Percentiles rank a stretch among this genome's conserved stretches.
phyloP scores from a whole-genome alignment of 2,797 vertebrate species.

The Manis pentadactyla region DNA sequence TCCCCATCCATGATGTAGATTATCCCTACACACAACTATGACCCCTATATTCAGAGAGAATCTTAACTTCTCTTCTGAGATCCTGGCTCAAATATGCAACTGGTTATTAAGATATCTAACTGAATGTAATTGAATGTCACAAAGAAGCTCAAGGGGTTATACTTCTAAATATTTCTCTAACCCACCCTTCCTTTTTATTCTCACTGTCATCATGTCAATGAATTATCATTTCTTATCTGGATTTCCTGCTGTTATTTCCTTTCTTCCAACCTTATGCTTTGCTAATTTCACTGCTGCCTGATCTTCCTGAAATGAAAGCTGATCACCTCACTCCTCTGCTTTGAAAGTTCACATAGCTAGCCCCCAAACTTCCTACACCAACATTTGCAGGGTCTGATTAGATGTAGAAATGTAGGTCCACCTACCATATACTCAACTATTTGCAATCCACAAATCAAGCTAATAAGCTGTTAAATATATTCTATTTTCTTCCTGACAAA shows the following conservation, averaged over 20 bases:
- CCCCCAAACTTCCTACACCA: neutral
- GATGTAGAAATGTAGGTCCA: neutral
- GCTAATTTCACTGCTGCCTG: neutral
- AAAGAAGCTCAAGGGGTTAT: neutral
- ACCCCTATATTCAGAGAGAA: neutral
- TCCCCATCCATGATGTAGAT: neutral
- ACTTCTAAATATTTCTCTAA: neutral
- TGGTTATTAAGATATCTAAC: neutral
- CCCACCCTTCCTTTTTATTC: neutral
- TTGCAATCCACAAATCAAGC: neutral
- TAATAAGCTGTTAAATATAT: neutral
- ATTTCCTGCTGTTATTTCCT: neutral
- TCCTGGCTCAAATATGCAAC: neutral
- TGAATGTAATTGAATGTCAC: neutral
- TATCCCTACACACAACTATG: neutral
- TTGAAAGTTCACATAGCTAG: neutral
- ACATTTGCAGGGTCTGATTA: neutral
- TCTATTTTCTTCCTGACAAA: slow-evolving; percentile 8
- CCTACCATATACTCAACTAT: neutral
- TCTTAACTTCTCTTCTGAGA: neutral
- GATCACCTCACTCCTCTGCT: neutral
- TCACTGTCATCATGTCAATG: neutral
- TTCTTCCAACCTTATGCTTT: neutral
- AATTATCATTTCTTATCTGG: neutral
- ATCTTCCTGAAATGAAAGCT: slow-evolving; percentile 1